phyloP scores from a whole-genome alignment of 2,888 invertebrate genomes.

The Cinara cedri region DNA sequence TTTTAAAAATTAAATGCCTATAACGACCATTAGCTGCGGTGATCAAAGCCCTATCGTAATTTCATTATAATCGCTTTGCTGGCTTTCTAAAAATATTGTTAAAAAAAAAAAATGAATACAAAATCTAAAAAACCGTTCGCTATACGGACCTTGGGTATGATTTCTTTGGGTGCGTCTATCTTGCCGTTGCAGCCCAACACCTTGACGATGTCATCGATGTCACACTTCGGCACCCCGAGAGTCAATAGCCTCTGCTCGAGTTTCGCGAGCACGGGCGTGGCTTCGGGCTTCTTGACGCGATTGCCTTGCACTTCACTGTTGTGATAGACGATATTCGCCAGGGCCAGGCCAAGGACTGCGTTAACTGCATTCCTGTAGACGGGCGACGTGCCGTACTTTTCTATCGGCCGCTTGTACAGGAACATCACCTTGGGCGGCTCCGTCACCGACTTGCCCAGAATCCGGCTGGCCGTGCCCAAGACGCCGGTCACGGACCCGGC shows the following conservation, averaged over 20 bases:
- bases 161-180: neutral
- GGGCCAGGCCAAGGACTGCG: neutral
- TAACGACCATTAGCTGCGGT: too few species aligned
- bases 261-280: neutral
- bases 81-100: too few species aligned
- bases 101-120: too few species aligned
- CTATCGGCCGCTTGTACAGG: neutral
- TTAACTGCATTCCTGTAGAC: neutral
- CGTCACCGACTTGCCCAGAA: neutral
- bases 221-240: neutral
- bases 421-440: neutral
- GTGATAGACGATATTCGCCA: neutral
- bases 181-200: conserved; percentile 11
- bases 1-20: too few species aligned
- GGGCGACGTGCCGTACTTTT: neutral
- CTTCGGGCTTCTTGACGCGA: accelerated
- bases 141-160: neutral
- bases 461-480: conserved; percentile 19
- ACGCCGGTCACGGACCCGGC: neutral
- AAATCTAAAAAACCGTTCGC: neutral
- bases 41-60: too few species aligned
- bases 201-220: neutral
- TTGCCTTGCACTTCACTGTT: neutral
- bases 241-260: accelerated
- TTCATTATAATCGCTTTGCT: too few species aligned